Conservation (phyloP, 2,113 vertebrate genomes). For the Cairina moschata region DNA sequence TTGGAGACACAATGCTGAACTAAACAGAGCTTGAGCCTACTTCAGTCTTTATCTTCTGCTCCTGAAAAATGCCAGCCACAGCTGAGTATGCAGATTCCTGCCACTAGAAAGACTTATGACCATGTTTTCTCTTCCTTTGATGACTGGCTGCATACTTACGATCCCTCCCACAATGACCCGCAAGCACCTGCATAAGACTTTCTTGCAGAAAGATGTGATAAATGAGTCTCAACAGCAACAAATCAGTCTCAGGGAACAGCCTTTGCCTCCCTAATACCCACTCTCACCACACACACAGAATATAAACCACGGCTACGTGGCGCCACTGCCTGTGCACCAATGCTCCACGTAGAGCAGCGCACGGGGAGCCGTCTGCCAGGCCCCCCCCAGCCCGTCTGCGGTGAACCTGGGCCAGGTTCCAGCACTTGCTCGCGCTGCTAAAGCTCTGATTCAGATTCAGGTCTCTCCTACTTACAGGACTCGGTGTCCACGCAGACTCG, state of each 20-base stretch:
- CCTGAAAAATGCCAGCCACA: background rate
- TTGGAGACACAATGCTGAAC: background rate
- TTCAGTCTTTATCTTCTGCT: background rate
- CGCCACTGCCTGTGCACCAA: background rate
- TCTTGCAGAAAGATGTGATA: conserved; percentile 60
- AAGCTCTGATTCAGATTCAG: background rate
- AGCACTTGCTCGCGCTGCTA: background rate
- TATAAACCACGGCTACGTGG: background rate
- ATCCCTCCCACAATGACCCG: conserved; percentile 52
- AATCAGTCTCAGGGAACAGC: conserved; percentile 54
- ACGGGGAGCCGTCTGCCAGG: background rate
- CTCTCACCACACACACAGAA: conserved; percentile 20
- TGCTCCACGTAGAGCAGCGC: fast-evolving
- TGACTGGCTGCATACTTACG: conserved; percentile 55
- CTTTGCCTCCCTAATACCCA: conserved; percentile 11
- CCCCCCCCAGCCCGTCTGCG: background rate
- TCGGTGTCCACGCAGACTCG: background rate
- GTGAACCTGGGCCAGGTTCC: background rate
- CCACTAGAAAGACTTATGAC: background rate
- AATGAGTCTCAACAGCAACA: conserved; percentile 61
- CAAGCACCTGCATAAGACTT: conserved; percentile 58
- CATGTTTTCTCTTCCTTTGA: conserved; percentile 32
- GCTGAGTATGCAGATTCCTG: background rate
- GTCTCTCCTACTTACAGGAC: background rate
- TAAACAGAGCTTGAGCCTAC: background rate